Conservation (phyloP, 2,888 invertebrate species). For the Diachrysia chrysitis region DNA sequence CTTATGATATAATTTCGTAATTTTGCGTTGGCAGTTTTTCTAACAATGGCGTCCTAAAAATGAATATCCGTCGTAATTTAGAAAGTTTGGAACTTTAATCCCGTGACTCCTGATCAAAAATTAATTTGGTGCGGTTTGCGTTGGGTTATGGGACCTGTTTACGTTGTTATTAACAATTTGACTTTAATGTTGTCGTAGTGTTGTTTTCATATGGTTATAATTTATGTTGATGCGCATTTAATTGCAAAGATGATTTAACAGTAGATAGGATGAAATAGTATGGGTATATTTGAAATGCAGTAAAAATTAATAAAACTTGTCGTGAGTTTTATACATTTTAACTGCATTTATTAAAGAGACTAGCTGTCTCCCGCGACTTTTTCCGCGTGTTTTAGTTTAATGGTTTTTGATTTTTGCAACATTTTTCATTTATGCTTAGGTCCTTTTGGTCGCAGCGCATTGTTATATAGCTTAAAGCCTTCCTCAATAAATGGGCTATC, state of each 20-base stretch:
- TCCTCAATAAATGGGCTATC: too few relatives aligned
- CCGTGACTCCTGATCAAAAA: slow-evolving; percentile 67
- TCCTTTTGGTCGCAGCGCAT: too few relatives aligned
- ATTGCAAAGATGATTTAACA: not conserved
- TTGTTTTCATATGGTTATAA: not conserved
- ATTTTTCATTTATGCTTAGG: too few relatives aligned
- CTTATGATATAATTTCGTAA: slow-evolving; percentile 2
- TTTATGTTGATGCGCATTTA: not conserved
- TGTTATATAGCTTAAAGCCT: too few relatives aligned
- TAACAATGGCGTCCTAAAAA: slow-evolving; percentile 58
- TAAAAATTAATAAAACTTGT: too few relatives aligned
- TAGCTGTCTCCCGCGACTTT: too few relatives aligned
- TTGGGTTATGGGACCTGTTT: slow-evolving; percentile 11
- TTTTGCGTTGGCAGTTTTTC: slow-evolving; percentile 13
- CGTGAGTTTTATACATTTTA: too few relatives aligned
- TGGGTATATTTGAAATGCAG: too few relatives aligned
- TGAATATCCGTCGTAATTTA: slow-evolving; percentile 65
- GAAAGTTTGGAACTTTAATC: slow-evolving; percentile 66
- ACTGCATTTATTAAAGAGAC: too few relatives aligned
- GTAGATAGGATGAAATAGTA: not conserved
- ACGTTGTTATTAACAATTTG: slow-evolving; percentile 13
- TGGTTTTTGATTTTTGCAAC: too few relatives aligned
- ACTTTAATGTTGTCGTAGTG: not conserved
- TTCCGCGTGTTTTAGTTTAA: too few relatives aligned
- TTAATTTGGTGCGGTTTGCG: slow-evolving; percentile 57